Percentiles rank a stretch among this genome's conserved stretches.
Evolutionary conservation across 2,888 invertebrate species (phyloP).

Genomic region (Apamea crenata): DNA sequence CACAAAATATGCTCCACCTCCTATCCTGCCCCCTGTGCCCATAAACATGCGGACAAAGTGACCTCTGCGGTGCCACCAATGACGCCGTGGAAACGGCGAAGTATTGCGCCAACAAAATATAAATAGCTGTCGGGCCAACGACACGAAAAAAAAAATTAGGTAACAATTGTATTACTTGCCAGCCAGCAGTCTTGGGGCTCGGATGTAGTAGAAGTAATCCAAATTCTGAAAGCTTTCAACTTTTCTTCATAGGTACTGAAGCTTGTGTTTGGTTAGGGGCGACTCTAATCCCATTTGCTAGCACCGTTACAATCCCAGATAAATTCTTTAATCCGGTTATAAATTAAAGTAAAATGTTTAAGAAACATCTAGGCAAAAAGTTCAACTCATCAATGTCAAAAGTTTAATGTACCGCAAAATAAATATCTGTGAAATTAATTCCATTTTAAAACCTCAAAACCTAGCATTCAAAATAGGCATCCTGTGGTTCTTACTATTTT

Average conservation of each 20-base stretch:
- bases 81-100: no score
- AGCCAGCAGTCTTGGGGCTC: no score
- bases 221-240: background rate
- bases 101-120: no score
- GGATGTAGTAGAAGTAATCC: no score
- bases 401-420: slow-evolving; percentile 22
- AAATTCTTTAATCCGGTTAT: background rate
- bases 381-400: slow-evolving; percentile 2
- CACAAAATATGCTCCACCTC: no score
- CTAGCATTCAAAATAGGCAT: background rate
- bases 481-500: background rate
- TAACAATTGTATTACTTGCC: no score
- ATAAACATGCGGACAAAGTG: no score
- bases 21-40: no score
- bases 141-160: no score
- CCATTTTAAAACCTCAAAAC: slow-evolving; percentile 3
- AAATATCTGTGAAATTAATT: slow-evolving; percentile 37
- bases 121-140: no score
- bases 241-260: background rate
- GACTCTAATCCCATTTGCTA: background rate
- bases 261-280: background rate
- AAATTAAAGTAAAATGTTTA: background rate
- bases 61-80: no score
- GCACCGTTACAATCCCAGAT: background rate
- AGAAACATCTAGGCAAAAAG: background rate